Base-by-base conservation (phyloP, 2,888 invertebrate genomes). In the Morpho achilles region DNA sequence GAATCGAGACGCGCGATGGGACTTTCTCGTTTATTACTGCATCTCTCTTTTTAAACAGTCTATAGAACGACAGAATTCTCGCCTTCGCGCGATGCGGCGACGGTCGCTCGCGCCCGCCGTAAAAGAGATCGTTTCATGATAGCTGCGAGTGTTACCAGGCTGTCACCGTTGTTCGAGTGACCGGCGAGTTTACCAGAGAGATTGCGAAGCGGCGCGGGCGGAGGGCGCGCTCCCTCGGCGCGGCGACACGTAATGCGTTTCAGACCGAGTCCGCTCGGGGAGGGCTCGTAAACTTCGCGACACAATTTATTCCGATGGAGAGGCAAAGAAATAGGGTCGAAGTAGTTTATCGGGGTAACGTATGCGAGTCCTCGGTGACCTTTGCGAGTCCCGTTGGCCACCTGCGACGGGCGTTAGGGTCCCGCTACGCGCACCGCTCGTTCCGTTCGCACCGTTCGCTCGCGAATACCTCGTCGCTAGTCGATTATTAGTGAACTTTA, bases 1-100 rank as follows among this genome's bases (percentile, higher is more conserved):
- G 67, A 67, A 66, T 71, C 16, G 71, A 67, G 69, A 75, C 67
- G 72, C 67, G 67, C 74, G 63, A 61, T 63, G 66, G 60, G 63
- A 68, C 85, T 87, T 86, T 88, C 88, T 84, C 82, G 82, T 82
- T 84, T 82, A 85, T 80, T 80, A 80, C 71, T 69, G 64, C 65
- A 16, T 16, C 16, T 16, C 16, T 63, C 61, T 62, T 63, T 70
- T 72, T 66, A 68, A 74, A 70, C 71, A 64, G 73, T 61, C 59
- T 61, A 71, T 67, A 73, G 75, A 76, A 79, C 75, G 69, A 66
- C 66, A 60, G 59, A 61, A 60, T 16, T 16, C 16, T n/a, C n/a
- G n/a, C n/a, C n/a, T n/a, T 46, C 23, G 48, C 23, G 60, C 59
- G 53, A 57, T 50, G 42, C 50, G 16, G 7, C 42, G 41, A 51